These are phyloP conservation scores for Ochropacha duplaris DNA, from an alignment of 2,888 invertebrate species.

Conservation along the genomic window DNA sequence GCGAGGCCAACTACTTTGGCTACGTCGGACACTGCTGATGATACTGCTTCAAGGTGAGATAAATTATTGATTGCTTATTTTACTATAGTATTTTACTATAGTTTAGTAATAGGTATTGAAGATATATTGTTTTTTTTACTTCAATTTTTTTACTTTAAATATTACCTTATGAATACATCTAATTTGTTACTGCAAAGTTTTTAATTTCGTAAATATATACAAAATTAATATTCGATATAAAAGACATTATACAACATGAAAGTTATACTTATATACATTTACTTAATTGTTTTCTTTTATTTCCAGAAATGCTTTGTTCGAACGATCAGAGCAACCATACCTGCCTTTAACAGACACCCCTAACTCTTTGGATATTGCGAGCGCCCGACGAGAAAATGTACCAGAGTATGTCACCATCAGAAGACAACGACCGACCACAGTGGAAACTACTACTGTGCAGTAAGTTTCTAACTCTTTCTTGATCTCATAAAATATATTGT, in stretches of 20 bases:
- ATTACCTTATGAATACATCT: too few species aligned
- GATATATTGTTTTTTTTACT: too few species aligned
- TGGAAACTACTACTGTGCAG: slow-evolving; percentile 75
- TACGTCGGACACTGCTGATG: slow-evolving; percentile 61
- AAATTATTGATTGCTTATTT: too few species aligned
- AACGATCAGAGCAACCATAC: slow-evolving; percentile 56
- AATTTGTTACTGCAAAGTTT: too few species aligned
- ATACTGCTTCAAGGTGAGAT: slow-evolving; percentile 62
- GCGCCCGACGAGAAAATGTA: slow-evolving; percentile 57
- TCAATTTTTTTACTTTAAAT: too few species aligned
- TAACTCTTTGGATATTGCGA: slow-evolving; percentile 52
- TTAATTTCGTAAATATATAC: too few species aligned
- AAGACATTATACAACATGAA: too few species aligned
- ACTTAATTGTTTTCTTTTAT: slow-evolving; percentile 5
- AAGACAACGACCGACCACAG: slow-evolving; percentile 80
- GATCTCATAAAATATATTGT: background rate
- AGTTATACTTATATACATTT: too few species aligned
- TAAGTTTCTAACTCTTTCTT: slow-evolving; percentile 44
- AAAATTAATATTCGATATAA: too few species aligned
- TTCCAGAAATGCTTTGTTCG: slow-evolving; percentile 71
- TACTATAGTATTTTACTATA: too few species aligned
- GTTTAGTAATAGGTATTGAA: too few species aligned
- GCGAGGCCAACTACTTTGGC: slow-evolving; percentile 77
- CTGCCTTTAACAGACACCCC: slow-evolving; percentile 55
- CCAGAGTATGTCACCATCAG: slow-evolving; percentile 88